Conservation (phyloP, 2,797 vertebrate species). For the Mormyrops attenuatus region DNA sequence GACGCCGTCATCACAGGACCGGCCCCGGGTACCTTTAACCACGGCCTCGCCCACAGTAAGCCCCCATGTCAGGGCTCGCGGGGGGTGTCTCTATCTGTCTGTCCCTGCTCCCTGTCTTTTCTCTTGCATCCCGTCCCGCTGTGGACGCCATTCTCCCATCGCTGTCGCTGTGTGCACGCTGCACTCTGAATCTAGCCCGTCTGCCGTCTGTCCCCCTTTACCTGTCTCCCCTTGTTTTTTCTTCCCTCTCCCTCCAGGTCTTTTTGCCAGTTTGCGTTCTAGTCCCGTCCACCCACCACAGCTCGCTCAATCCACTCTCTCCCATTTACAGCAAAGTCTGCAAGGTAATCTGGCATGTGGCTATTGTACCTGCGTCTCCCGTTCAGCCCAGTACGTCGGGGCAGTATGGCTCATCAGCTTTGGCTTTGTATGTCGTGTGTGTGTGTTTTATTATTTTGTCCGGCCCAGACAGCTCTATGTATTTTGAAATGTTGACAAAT, state of each 20-base stretch:
- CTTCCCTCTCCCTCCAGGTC: slow-evolving; percentile 59
- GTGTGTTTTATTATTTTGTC: background rate
- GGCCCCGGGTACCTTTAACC: slow-evolving; percentile 70
- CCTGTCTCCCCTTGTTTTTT: slow-evolving; percentile 35
- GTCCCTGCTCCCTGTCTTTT: slow-evolving; percentile 6
- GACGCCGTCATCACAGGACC: slow-evolving; percentile 72
- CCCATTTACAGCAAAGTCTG: slow-evolving; percentile 66
- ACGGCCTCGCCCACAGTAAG: slow-evolving; percentile 71
- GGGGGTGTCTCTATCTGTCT: slow-evolving; percentile 22
- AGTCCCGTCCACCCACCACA: slow-evolving; percentile 60
- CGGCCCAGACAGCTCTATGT: background rate
- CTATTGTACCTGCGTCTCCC: background rate
- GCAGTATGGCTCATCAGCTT: slow-evolving; percentile 3
- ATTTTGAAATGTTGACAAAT: background rate
- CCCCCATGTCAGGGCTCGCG: slow-evolving; percentile 21
- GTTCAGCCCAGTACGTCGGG: background rate
- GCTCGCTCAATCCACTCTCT: slow-evolving; percentile 63
- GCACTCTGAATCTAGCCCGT: background rate
- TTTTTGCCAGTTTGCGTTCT: slow-evolving; percentile 70
- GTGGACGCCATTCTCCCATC: background rate
- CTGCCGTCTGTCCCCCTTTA: slow-evolving; percentile 1
- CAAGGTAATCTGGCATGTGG: slow-evolving; percentile 60
- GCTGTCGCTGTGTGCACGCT: background rate
- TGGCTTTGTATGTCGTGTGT: slow-evolving; percentile 10
- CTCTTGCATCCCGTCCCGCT: background rate